These are phyloP conservation scores for Channa argus DNA, from an alignment of 2,113 vertebrate genomes.

Conservation along the genomic window DNA sequence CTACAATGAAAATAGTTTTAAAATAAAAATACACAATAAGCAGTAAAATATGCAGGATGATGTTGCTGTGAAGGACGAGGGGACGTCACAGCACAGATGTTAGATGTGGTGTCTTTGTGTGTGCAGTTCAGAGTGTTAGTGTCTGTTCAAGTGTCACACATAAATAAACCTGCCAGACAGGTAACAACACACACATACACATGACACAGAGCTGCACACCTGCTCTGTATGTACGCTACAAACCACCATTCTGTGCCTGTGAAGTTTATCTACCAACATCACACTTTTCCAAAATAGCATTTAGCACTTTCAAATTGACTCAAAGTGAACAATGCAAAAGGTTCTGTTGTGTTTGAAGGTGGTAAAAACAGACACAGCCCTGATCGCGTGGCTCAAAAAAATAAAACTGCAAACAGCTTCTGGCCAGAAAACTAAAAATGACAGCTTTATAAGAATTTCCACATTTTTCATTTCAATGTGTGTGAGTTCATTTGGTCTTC, in stretches of 20 bases:
- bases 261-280: no score
- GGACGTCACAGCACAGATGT: background rate
- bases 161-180: constrained; percentile 61
- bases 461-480: background rate
- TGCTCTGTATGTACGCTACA: background rate
- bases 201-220: background rate
- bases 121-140: constrained; percentile 1
- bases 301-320: no score
- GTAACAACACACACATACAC: constrained; percentile 45
- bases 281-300: no score
- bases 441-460: background rate
- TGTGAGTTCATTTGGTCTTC: background rate
- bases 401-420: background rate
- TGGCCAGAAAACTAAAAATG: background rate
- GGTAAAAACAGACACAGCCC: background rate
- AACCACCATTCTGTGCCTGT: no score
- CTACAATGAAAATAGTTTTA: no score
- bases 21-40: no score
- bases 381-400: background rate
- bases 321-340: no score
- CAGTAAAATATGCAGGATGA: background rate
- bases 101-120: background rate
- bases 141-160: background rate
- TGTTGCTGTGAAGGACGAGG: background rate
- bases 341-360: background rate